These are phyloP conservation scores for Eueides isabella DNA, from an alignment of 1,140 invertebrate species.

Conservation along the genomic window DNA sequence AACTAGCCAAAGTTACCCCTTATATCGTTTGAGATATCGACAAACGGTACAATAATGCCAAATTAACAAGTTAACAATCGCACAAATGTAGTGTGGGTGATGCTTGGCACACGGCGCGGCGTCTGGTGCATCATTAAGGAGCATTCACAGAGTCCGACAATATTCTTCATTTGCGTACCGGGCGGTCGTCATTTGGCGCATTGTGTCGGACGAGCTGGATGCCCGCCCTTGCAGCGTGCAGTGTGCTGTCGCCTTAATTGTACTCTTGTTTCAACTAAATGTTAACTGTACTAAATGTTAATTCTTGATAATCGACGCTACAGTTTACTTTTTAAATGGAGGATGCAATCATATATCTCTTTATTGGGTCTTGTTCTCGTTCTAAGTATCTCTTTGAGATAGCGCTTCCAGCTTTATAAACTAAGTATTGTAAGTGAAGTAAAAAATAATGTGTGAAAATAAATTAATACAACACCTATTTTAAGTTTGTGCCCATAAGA, in stretches of 20 bases:
- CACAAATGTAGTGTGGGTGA: constrained; percentile 66
- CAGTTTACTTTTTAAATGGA: constrained; percentile 1
- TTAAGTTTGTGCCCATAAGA: not conserved
- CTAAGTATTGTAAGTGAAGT: not conserved
- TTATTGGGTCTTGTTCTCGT: not conserved
- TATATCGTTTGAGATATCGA: constrained; percentile 22
- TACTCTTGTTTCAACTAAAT: constrained; percentile 66
- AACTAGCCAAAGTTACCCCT: constrained; percentile 29
- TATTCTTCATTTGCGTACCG: constrained; percentile 80
- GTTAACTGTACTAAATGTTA: constrained; percentile 15
- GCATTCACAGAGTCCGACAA: constrained; percentile 77
- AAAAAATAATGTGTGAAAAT: not conserved
- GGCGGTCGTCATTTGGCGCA: constrained; percentile 73
- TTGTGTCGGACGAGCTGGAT: constrained; percentile 60
- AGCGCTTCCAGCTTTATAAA: not conserved
- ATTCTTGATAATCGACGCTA: constrained; percentile 27
- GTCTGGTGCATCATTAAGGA: constrained; percentile 70
- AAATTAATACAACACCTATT: not conserved
- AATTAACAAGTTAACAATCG: constrained; percentile 63
- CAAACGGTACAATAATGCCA: constrained; percentile 44
- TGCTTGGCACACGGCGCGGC: constrained; percentile 47
- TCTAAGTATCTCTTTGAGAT: not conserved
- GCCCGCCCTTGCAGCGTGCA: constrained; percentile 65
- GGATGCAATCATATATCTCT: not conserved
- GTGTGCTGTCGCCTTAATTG: constrained; percentile 72